Conservation (phyloP, 2,113 vertebrate species). For the Marmota flaviventris region DNA sequence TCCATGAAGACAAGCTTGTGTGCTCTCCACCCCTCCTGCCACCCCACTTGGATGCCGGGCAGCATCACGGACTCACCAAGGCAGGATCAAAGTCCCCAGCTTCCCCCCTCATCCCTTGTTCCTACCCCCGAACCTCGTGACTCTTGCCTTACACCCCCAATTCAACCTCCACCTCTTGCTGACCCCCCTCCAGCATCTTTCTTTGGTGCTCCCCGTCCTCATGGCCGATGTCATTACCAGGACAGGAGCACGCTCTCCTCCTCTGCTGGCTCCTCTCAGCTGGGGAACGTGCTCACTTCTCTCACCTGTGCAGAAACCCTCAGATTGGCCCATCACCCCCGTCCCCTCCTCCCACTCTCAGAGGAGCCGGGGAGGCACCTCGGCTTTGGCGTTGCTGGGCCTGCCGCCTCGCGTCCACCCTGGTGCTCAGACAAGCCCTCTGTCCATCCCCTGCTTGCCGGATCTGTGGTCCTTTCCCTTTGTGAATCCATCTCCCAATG, state of each 20-base stretch:
- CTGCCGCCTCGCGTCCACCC: background rate
- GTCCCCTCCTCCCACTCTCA: background rate
- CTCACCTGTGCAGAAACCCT: background rate
- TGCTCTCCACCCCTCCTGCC: background rate
- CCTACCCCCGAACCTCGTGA: background rate
- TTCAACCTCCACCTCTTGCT: background rate
- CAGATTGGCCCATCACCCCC: background rate
- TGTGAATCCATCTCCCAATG: background rate
- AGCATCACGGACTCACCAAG: background rate
- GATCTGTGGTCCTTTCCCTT: background rate
- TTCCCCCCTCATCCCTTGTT: too few species aligned
- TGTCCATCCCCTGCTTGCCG: background rate
- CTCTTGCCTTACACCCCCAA: background rate
- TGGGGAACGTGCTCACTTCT: background rate
- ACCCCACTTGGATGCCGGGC: background rate
- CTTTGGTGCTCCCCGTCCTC: background rate
- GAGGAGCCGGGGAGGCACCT: background rate
- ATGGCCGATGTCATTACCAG: background rate
- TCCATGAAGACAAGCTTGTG: background rate
- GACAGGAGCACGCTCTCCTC: background rate
- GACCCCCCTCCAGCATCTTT: background rate
- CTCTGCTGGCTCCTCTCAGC: conserved; percentile 17
- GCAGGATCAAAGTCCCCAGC: background rate
- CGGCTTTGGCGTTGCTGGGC: background rate
- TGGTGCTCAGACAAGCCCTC: background rate